Base-by-base conservation (phyloP, 2,113 vertebrate genomes). In the Felis chaus region DNA sequence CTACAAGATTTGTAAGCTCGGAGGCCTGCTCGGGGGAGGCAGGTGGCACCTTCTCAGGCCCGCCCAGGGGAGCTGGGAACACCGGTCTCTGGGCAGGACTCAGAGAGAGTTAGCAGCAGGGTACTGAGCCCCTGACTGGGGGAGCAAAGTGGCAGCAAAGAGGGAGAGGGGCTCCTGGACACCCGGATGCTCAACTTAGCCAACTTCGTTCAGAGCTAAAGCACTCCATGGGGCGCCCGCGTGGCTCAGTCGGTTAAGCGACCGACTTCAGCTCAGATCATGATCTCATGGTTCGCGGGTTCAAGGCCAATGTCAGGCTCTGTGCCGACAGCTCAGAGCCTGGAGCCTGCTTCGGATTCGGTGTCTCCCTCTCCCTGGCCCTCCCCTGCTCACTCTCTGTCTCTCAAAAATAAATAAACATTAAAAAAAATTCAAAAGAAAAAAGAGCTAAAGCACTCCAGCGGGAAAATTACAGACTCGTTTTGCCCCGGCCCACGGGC, bases 121-220 rank as follows among this genome's bases (percentile, higher is more conserved):
- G 8, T 4, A 31, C 15, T 1, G 25, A 79, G 65, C 11, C 81
- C 81, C 78, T 29, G 27, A 33, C 0, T 31, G 39, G 0, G 31
- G 10, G 0, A 3, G 11, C 25, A 33, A 36, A 1, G 27, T 10
- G 3, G 16, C 0, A 9, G 6, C n/a, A 27, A 27, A 5, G 10
- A 13, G 27, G 16, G 7, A 53, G 8, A 41, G 4, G 39, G 65
- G 23, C 31, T 25, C 84, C 41, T 2, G 8, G 66, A 23, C 41
- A 45, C 74, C 66, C 6, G 21, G n/a, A 14, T 50, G 5, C 61
- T 23, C 13, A 1, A 4, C 82, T 1, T 12, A 6, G 63, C 33
- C 81, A 83, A 7, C 53, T 7, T 33, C 2, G 31, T 3, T 25
- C 3, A 8, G 29, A 10, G 16, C 90, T 29, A 16, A 61, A 4